These are phyloP conservation scores for Achlya flavicornis DNA, from an alignment of 2,888 invertebrate species.

Conservation along the genomic window DNA sequence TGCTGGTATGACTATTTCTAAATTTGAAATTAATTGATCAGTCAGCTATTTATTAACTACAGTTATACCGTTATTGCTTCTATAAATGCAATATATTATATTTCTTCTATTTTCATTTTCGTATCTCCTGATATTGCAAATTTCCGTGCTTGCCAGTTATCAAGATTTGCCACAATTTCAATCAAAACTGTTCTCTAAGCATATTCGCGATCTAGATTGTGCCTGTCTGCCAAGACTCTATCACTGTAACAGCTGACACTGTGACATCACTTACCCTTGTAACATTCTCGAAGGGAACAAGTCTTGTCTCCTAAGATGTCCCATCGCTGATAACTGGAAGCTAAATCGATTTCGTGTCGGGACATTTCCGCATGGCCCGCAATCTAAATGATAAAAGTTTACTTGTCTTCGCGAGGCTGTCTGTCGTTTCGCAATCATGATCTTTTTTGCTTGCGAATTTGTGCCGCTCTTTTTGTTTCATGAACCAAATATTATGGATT, in stretches of 20 bases:
- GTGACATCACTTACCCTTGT: not conserved
- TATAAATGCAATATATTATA: no score
- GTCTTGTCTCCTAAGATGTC: not conserved
- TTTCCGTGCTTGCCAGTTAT: no score
- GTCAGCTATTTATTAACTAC: no score
- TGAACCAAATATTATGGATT: no score
- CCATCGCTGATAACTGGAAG: not conserved
- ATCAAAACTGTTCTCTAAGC: no score
- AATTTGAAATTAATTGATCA: no score
- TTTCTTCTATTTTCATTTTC: no score
- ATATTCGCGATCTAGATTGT: no score
- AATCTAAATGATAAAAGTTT: slow-evolving; percentile 7
- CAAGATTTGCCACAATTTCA: no score
- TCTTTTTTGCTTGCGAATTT: not conserved
- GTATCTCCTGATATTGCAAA: no score
- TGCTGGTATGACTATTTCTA: no score
- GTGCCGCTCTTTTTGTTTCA: not conserved
- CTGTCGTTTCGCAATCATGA: not conserved
- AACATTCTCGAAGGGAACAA: not conserved
- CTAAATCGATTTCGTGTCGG: not conserved
- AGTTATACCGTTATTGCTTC: no score
- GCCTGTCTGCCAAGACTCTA: not conserved
- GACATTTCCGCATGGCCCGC: not conserved
- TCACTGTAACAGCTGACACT: not conserved
- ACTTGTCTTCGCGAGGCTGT: slow-evolving; percentile 1